phyloP scores from a whole-genome alignment of 2,888 invertebrate genomes.

The Euzetes globulus region DNA sequence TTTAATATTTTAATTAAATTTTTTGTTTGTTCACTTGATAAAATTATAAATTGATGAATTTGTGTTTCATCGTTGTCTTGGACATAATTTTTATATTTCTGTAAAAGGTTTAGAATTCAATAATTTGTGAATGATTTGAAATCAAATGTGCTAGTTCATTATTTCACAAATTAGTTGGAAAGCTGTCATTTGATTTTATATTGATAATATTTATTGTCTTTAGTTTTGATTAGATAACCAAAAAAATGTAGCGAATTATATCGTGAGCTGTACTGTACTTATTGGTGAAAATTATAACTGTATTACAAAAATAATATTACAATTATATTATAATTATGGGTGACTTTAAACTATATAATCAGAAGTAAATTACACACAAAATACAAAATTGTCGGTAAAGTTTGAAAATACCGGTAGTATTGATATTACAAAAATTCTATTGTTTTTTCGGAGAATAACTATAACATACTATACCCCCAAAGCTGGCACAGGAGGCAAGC shows the following conservation, averaged over 20 bases:
- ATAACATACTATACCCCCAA: background rate
- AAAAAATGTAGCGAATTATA: background rate
- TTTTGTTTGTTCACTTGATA: too few relatives aligned
- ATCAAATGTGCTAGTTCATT: too few relatives aligned
- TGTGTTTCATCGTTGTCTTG: too few relatives aligned
- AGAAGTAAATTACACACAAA: background rate
- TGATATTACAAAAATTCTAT: background rate
- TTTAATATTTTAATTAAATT: too few relatives aligned
- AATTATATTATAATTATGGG: background rate
- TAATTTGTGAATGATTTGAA: too few relatives aligned
- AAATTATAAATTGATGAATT: too few relatives aligned
- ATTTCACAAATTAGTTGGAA: too few relatives aligned
- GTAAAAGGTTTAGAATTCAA: too few relatives aligned
- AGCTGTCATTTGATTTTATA: too few relatives aligned
- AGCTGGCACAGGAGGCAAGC: slow-evolving; percentile 30
- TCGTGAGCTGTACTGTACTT: background rate
- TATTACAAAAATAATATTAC: background rate
- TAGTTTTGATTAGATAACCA: background rate
- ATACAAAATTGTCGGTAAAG: background rate
- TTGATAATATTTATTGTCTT: too few relatives aligned
- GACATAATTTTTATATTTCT: too few relatives aligned
- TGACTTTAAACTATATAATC: background rate
- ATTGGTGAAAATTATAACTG: slow-evolving; percentile 10
- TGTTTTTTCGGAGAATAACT: slow-evolving; percentile 3
- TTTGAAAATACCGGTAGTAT: background rate